Base-by-base conservation (phyloP, 2,113 vertebrate species). In the Burhinus bistriatus region DNA sequence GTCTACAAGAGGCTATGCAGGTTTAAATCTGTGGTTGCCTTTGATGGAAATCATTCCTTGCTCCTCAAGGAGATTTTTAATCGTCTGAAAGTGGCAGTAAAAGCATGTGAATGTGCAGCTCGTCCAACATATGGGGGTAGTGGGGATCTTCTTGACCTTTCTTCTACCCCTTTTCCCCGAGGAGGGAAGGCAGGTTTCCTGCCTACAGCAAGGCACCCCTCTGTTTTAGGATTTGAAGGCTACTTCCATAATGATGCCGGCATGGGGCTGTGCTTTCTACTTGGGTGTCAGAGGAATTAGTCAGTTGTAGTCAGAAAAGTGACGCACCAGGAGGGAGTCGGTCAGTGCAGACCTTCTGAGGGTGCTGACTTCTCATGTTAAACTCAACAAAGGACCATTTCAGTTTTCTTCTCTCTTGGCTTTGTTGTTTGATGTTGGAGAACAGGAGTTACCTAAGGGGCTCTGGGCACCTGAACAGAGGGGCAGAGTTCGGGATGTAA, bases 201-300 rank as follows among this genome's bases (percentile, higher is more conserved):
- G 13, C 59, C 32, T 71, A 21, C 19, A 71, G 15, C 69, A 75
- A 66, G 64, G 14, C 21, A 78, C 6, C 22, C 7, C 23, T 87
- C 55, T 91, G 49, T 19, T 89, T 77, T 44, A 57, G 49, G 49
- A 80, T 18, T 25, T 12, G 3, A 57, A 71, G 66, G 52, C n/a
- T 47, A 0, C 32, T 70, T 84, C 42, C 6, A 4, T 68, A 23
- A 12, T 38, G 18, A 34, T 76, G 23, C 65, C 0, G 0, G n/a
- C 2, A 0, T 0, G 1, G 44, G 44, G 18, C 32, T 13, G 9
- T 44, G 11, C 25, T 75, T 85, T 85, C 52, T 87, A 21, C 15
- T 4, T 69, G 21, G 5, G 5, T 59, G 20, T 69, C 88, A 44
- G 32, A 87, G 25, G 36, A 75, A 34, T 86, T 73, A 36, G 9